phyloP scores from a whole-genome alignment of 2,888 invertebrate genomes.

The Subacronicta megacephala region DNA sequence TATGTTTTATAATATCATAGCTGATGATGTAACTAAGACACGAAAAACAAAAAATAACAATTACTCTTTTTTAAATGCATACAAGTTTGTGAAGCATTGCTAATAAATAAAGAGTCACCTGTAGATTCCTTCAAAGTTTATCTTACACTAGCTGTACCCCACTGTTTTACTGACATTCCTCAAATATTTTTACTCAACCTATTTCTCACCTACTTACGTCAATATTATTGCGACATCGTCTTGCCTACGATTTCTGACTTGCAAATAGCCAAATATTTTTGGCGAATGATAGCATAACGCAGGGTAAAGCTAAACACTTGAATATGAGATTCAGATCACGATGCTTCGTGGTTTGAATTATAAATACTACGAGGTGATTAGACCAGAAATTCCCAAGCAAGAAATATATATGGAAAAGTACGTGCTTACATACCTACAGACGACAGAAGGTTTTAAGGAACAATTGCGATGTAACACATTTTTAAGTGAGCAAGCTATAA shows the following conservation, averaged over 20 bases:
- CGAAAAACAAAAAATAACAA: too few species aligned
- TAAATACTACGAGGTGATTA: constrained; percentile 35
- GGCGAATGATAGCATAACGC: constrained; percentile 18
- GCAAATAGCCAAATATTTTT: constrained; percentile 54
- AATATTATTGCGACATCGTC: constrained; percentile 30
- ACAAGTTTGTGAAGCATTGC: too few species aligned
- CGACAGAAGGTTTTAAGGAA: not conserved
- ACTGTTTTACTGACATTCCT: too few species aligned
- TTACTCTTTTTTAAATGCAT: too few species aligned
- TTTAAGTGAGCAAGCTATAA: not conserved
- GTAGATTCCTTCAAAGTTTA: not conserved
- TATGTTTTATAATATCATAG: too few species aligned
- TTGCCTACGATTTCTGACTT: constrained; percentile 42
- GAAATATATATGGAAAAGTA: constrained; percentile 1
- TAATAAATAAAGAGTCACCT: too few species aligned
- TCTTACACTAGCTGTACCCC: too few species aligned
- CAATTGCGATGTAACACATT: not conserved
- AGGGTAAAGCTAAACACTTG: constrained; percentile 31
- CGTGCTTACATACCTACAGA: not conserved
- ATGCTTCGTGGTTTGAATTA: constrained; percentile 47
- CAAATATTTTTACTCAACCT: not conserved
- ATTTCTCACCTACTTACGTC: constrained; percentile 9
- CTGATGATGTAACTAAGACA: too few species aligned
- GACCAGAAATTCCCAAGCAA: constrained; percentile 15
- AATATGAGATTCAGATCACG: constrained; percentile 51